Evolutionary conservation across 2,113 vertebrate species (phyloP).

Genomic region (Cyanoderma ruficeps): DNA sequence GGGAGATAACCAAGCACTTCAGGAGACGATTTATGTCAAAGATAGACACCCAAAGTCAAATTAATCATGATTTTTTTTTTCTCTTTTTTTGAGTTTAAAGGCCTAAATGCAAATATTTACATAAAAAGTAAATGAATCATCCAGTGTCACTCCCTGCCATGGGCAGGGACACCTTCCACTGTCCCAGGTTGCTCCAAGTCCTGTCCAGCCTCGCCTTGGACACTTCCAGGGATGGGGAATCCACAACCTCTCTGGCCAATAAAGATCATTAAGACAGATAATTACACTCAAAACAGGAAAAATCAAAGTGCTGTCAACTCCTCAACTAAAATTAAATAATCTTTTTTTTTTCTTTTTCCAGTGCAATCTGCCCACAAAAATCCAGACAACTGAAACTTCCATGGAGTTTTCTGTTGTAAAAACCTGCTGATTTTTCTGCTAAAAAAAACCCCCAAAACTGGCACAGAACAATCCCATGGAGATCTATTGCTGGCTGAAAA

Average conservation of each 20-base stretch:
- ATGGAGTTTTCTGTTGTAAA: background rate
- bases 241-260: background rate
- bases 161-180: background rate
- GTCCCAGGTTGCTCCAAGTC: fast-evolving
- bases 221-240: background rate
- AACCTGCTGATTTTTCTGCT: background rate
- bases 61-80: background rate
- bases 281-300: background rate
- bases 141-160: too few relatives aligned
- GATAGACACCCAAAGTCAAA: background rate
- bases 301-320: background rate
- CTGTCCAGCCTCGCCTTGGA: fast-evolving
- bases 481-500: background rate
- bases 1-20: background rate
- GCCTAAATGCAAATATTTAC: background rate
- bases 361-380: background rate
- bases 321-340: background rate
- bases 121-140: background rate
- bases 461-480: background rate
- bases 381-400: background rate
- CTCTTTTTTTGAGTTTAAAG: background rate
- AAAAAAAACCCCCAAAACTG: background rate
- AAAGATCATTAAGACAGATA: background rate
- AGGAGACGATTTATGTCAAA: background rate
- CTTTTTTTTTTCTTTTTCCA: background rate